These are phyloP conservation scores for Uropetala carovei DNA, from an alignment of 2,888 invertebrate species.

Conservation along the genomic window DNA sequence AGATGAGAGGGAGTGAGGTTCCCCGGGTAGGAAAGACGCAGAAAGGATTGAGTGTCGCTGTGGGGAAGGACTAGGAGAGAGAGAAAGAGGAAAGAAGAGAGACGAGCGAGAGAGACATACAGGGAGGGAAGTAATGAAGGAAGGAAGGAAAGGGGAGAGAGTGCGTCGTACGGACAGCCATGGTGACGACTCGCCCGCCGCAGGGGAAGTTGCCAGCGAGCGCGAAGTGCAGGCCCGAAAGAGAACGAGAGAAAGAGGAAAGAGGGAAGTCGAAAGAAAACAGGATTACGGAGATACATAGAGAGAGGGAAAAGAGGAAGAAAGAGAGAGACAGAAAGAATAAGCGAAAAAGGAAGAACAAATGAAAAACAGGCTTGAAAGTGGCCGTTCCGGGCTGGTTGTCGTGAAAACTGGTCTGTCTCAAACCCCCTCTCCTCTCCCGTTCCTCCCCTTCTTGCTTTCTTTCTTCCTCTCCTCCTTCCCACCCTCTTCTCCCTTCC, in stretches of 20 bases:
- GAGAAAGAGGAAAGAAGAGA: neutral
- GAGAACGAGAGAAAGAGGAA: neutral
- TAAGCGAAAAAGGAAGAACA: conserved; percentile 48
- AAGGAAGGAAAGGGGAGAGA: neutral
- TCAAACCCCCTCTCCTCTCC: neutral
- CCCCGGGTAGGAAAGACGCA: too few relatives aligned
- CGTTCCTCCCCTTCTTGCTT: neutral
- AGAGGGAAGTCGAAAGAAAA: neutral
- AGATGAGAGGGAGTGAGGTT: neutral
- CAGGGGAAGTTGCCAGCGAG: too few relatives aligned
- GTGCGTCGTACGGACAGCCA: too few relatives aligned
- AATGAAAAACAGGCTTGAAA: conserved; percentile 63
- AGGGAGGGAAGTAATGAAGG: neutral
- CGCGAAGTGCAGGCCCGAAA: too few relatives aligned
- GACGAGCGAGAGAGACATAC: neutral
- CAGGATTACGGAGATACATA: neutral
- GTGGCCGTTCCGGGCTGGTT: conserved; percentile 64
- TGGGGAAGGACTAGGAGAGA: neutral
- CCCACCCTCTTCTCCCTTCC: neutral
- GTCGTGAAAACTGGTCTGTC: conserved; percentile 60
- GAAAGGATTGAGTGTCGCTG: too few relatives aligned
- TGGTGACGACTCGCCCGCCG: too few relatives aligned
- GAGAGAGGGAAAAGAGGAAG: neutral
- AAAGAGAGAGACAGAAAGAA: neutral
- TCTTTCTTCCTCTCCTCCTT: neutral